Conservation (phyloP, 1,140 invertebrate species). For the Hormaphis cornu region DNA sequence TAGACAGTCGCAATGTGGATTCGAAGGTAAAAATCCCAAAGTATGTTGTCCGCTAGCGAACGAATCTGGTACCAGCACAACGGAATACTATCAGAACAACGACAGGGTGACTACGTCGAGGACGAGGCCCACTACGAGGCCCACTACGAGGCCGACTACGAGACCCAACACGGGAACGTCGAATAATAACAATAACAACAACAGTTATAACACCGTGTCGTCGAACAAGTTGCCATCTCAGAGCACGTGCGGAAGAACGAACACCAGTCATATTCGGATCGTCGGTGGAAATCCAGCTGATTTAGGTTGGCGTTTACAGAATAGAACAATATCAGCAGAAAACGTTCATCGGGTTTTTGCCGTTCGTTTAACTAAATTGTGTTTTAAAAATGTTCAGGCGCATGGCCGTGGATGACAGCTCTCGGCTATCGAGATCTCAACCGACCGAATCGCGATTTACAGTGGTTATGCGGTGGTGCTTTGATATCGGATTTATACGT, state of each 20-base stretch:
- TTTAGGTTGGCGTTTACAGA: conserved; percentile 28
- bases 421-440: conserved; percentile 49
- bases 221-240: background rate
- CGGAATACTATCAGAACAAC: background rate
- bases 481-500: conserved; percentile 58
- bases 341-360: too few species aligned
- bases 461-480: conserved; percentile 54
- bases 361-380: too few species aligned
- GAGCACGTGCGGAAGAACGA: background rate
- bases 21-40: conserved; percentile 45
- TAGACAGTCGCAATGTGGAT: conserved; percentile 46
- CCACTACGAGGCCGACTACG: background rate
- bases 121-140: too few species aligned
- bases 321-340: background rate
- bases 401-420: conserved; percentile 40
- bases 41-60: conserved; percentile 45
- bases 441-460: background rate
- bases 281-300: conserved; percentile 34
- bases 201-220: background rate
- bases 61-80: background rate
- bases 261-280: conserved; percentile 2
- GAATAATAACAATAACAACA: background rate
- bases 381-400: conserved; percentile 26
- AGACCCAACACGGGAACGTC: background rate
- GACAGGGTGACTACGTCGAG: too few species aligned